Base-by-base conservation (phyloP, 2,113 vertebrate species). In the Pongo abelii region DNA sequence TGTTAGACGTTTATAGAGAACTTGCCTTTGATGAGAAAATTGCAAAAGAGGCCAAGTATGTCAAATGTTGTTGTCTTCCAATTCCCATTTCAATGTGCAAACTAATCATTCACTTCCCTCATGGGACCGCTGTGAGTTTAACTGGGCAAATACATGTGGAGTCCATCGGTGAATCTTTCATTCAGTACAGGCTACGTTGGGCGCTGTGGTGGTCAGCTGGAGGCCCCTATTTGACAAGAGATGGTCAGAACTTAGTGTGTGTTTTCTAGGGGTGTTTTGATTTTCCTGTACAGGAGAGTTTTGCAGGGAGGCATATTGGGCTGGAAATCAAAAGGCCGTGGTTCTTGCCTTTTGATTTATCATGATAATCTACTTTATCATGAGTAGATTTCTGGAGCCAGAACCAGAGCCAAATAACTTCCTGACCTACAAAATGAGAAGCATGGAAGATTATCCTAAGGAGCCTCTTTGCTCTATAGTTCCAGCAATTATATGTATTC, bases 191-290 rank as follows among this genome's bases (percentile, higher is more conserved):
- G 17, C 38, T 7, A 22, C 13, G 32, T 38, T n/a, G 10, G 40
- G 72, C 0, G 0, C 38, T 1, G 2, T 7, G 7, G 2, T 7
- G 7, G 4, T 50, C 70, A 6, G 4, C 30, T 1, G 2, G 23
- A 25, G 11, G 16, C 30, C 55, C 35, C n/a, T 5, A 1, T 22
- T 2, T 0, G 38, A 48, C 7, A 4, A 81, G 52, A 22, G 48
- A 30, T 3, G 57, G 1, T 35, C 9, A 14, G 40, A 57, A 50
- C 13, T 43, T 32, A 13, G 13, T 13, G 27, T 17, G 13, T 40
- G 0, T 32, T 40, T 86, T 48, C 88, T 38, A 0, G 13, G 20
- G 14, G 23, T 5, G 3, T 55, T 55, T 38, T 0, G 1, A 2
- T 22, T 78, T 40, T 38, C 30, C 48, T 40, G 6, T 52, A 7